Evolutionary conservation across 2,113 vertebrate species (phyloP), one percentile per base, ranked within the genome.

Genomic region (Takifugu flavidus): DNA sequence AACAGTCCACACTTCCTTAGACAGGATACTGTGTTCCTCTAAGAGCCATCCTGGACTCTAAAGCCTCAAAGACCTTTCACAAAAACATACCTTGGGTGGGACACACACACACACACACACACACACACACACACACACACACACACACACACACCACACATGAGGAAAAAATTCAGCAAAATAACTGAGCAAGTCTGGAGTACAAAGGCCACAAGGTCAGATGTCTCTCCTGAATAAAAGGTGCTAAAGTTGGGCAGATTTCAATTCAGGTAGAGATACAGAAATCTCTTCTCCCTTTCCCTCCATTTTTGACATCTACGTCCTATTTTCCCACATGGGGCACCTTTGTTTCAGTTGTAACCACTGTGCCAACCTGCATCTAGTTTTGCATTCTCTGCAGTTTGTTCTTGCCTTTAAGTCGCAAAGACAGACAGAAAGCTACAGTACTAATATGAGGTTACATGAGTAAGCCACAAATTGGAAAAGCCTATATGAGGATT

Each of bases 1-100:
- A 89, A 85, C 71, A 45, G 80, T 77, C 63, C 83, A 74, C 82
- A 78, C 66, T 89, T 91, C 90, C 90, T 89, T 75, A 72, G 79
- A 82, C 89, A 91, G 90, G 91, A 91, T 87, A 82, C 79, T 13
- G 50, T 34, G 70, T 69, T 86, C 59, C 80, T 90, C 83, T 65
- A 83, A 77, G 83, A 86, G 83, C 80, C 83, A 86, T 88, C 87
- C 87, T 89, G 89, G 70, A 90, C 70, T 86, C 70, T 57, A 62
- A 58, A 15, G 71, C 68, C 79, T 87, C 67, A 79, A 78, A 86
- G 77, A 65, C 61, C 62, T 66, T 54, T 69, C 49, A 70, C 67
- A 66, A 42, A 82, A 66, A 78, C 75, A 78, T 39, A 61, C 39
- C 39, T 11, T 63, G 65, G 29, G 15, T 31, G 55, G 66, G 53